Percentiles rank a stretch among this genome's conserved stretches.
These are phyloP conservation scores for Threskiornis aethiopicus DNA, from an alignment of 2,797 vertebrate species.

Conservation along the genomic window DNA sequence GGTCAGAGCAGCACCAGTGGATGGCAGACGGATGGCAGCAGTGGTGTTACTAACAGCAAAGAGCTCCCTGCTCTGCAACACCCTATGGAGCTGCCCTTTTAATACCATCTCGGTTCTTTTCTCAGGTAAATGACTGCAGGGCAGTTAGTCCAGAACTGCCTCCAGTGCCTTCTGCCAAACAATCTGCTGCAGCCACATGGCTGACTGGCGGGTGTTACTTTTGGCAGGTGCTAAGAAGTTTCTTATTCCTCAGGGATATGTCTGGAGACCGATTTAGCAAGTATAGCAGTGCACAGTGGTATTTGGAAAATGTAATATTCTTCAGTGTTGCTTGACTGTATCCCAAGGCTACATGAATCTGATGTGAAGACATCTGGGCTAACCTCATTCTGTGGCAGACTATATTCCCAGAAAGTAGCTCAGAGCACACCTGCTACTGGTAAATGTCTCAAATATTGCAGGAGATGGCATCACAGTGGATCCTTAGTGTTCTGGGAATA, in stretches of 20 bases:
- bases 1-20: background rate
- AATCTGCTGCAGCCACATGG: background rate
- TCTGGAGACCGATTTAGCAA: background rate
- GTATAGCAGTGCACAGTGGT: background rate
- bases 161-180: background rate
- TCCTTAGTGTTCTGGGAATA: background rate
- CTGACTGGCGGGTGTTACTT: background rate
- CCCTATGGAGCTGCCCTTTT: background rate
- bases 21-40: background rate
- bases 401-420: background rate
- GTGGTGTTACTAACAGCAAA: background rate
- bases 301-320: background rate
- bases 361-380: background rate
- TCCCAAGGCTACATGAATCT: background rate
- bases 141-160: background rate
- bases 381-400: background rate
- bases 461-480: background rate
- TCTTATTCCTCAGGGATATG: background rate
- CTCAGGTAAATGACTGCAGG: background rate
- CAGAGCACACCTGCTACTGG: background rate
- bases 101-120: background rate
- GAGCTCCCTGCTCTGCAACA: background rate
- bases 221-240: background rate
- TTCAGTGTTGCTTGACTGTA: background rate
- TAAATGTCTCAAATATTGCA: background rate